Percentiles rank a stretch among this genome's conserved stretches.
These are phyloP conservation scores for Philypnodon macrostomus DNA, from an alignment of 2,797 vertebrate species.

Conservation along the genomic window DNA sequence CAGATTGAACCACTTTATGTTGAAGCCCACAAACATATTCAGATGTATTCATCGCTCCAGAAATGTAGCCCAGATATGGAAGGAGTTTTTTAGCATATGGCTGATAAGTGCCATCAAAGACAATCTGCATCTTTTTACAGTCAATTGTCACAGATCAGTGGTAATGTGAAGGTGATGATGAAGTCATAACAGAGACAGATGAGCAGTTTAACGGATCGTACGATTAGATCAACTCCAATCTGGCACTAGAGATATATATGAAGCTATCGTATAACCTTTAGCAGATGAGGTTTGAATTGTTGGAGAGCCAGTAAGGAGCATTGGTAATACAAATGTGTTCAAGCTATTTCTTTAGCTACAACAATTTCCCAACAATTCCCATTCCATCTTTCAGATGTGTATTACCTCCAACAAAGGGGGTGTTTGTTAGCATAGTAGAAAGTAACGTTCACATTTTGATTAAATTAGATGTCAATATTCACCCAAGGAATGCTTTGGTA, in stretches of 20 bases:
- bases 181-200: slow-evolving; percentile 1
- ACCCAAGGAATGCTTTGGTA: too few species aligned
- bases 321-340: too few species aligned
- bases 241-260: not conserved
- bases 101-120: slow-evolving; percentile 14
- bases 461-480: too few species aligned
- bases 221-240: too few species aligned
- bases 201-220: not conserved
- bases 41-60: slow-evolving; percentile 38
- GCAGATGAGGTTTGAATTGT: not conserved
- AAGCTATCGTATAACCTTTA: not conserved
- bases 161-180: not conserved
- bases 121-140: slow-evolving; percentile 14
- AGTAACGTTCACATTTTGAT: too few species aligned
- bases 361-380: too few species aligned
- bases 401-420: too few species aligned
- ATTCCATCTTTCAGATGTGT: too few species aligned
- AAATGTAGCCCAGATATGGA: slow-evolving; percentile 12
- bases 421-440: too few species aligned
- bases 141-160: slow-evolving; percentile 1
- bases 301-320: too few species aligned
- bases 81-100: slow-evolving; percentile 19
- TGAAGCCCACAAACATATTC: slow-evolving; percentile 33
- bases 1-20: slow-evolving; percentile 33
- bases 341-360: too few species aligned